phyloP scores from a whole-genome alignment of 2,888 invertebrate genomes.

The Palloptera scutellata region DNA sequence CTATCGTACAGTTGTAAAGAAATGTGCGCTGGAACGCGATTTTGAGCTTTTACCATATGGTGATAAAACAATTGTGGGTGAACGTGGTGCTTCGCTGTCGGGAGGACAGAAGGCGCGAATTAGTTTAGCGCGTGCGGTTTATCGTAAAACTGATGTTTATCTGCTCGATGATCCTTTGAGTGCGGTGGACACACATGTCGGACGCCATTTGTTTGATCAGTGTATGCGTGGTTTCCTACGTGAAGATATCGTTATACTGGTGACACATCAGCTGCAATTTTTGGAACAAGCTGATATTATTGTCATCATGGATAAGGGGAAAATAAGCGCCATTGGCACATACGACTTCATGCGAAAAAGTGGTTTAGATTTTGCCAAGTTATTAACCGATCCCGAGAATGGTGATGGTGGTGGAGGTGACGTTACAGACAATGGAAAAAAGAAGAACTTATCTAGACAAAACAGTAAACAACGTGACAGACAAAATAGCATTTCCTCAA shows the following conservation, averaged over 20 bases:
- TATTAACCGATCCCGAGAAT: constrained; percentile 69
- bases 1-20: constrained; percentile 67
- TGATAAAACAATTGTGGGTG: constrained; percentile 76
- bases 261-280: constrained; percentile 87
- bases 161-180: constrained; percentile 90
- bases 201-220: constrained; percentile 83
- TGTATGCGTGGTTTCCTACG: constrained; percentile 66
- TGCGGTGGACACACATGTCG: constrained; percentile 91
- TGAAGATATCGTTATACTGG: constrained; percentile 75
- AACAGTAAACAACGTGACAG: constrained; percentile 54
- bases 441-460: constrained; percentile 49
- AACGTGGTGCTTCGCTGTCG: constrained; percentile 83
- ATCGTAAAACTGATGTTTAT: constrained; percentile 86
- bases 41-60: constrained; percentile 69
- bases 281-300: constrained; percentile 72
- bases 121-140: constrained; percentile 86
- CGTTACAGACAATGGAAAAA: constrained; percentile 37
- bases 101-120: constrained; percentile 91
- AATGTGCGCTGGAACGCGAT: constrained; percentile 67
- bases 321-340: constrained; percentile 69
- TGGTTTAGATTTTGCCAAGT: constrained; percentile 80
- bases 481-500: constrained; percentile 58
- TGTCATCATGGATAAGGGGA: constrained; percentile 62
- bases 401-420: constrained; percentile 45
- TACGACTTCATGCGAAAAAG: constrained; percentile 76